Base-by-base conservation (phyloP, 2,113 vertebrate genomes). In the Terrapene triunguis region DNA sequence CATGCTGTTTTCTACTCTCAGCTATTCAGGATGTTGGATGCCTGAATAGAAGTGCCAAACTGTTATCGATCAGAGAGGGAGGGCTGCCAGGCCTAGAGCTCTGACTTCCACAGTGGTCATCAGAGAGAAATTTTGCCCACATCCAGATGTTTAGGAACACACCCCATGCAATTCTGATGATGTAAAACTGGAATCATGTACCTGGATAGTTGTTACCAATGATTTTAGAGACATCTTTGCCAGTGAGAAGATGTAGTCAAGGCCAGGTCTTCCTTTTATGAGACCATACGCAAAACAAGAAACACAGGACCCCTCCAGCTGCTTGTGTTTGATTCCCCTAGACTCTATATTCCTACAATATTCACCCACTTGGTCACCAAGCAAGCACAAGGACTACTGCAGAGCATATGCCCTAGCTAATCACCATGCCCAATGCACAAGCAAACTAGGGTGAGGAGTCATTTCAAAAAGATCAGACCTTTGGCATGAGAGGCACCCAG, bases 131-230 rank as follows among this genome's bases (percentile, higher is more conserved):
- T 1, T n/a, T 32, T 85, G 7, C 48, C 83, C 12, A n/a, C 16
- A 69, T 19, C 4, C 74, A 44, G 27, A 89, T 62, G 17, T 89
- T 83, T 54, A 22, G 13, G 29, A 9, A 80, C 25, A 25, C 25
- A 27, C 11, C 24, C 81, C 54, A 9, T 0, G 13, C 24, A 82
- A 13, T 38, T 27, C 2, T 19, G 0, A 80, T 10, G 24, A 9
- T 6, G 8, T 2, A 3, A 81, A 91, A 72, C 24, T 0, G 1
- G 3, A 53, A 2, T 44, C 88, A 53, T 35, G 1, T 24, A 3
- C 21, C 72, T 53, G 22, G 2, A 74, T 47, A 4, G 6, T 82
- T 69, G 3, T 80, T 88, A 69, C 27, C 12, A 11, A 9, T 5
- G 29, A n/a, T 44, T 90, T 74, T 78, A 57, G 10, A 10, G 38